These are phyloP conservation scores for Vireo altiloquus DNA, from an alignment of 2,113 vertebrate genomes.

Conservation along the genomic window DNA sequence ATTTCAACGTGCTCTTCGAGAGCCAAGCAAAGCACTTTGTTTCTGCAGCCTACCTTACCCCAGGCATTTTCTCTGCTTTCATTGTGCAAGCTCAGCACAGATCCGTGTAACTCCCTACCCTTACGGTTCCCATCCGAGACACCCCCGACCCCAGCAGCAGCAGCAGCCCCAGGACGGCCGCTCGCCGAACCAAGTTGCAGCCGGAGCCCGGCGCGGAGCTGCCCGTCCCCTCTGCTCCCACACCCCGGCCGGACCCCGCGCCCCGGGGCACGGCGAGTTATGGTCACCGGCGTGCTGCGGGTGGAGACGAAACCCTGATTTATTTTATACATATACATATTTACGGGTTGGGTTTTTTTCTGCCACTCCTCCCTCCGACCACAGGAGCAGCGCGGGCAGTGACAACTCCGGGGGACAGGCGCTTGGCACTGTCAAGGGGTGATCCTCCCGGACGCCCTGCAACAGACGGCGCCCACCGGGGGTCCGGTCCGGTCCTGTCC, in stretches of 20 bases:
- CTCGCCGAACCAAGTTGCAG: background rate
- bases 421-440: no score
- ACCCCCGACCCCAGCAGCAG: rapidly evolving
- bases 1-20: background rate
- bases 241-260: background rate
- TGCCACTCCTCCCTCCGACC: background rate
- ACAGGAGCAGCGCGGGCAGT: background rate
- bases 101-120: background rate
- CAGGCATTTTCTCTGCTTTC: background rate
- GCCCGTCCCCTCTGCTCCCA: background rate
- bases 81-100: background rate
- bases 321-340: rapidly evolving
- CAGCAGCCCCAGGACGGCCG: background rate
- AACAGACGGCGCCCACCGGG: no score
- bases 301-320: rapidly evolving
- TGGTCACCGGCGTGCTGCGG: background rate
- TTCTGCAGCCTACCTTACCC: background rate
- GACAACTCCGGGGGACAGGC: background rate
- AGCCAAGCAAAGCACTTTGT: background rate
- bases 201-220: background rate
- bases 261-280: background rate
- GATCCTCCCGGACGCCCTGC: no score
- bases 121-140: background rate
- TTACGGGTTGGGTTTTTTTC: background rate
- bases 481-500: no score